Evolutionary conservation across 1,140 invertebrate species (phyloP).

Genomic region (Atta cephalotes): DNA sequence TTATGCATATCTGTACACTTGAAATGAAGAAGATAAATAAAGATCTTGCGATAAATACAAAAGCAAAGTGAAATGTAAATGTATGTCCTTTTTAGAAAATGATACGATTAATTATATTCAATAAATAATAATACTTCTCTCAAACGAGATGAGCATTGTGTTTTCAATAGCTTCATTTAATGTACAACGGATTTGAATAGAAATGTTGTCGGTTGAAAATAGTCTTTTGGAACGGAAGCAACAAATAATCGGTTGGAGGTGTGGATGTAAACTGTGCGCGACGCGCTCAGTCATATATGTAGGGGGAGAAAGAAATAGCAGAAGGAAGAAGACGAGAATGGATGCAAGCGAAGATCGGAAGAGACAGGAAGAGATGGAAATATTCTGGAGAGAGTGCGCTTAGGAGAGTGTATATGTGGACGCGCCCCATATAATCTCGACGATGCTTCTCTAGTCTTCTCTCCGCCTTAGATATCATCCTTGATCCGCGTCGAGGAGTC

Average conservation of each 20-base stretch:
- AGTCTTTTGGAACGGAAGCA: conserved; percentile 84
- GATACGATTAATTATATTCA: not conserved
- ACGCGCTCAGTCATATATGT: conserved; percentile 70
- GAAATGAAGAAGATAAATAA: not conserved
- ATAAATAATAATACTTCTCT: not conserved
- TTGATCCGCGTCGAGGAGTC: conserved; percentile 77
- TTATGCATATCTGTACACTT: not conserved
- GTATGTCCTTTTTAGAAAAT: not conserved
- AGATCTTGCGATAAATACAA: not conserved
- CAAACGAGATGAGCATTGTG: not conserved
- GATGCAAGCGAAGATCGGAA: conserved; percentile 17
- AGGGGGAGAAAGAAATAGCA: conserved; percentile 50
- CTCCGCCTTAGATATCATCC: conserved; percentile 81
- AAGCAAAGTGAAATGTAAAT: conserved; percentile 12
- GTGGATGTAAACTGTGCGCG: conserved; percentile 84
- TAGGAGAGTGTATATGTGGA: conserved; percentile 76
- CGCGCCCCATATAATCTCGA: conserved; percentile 85
- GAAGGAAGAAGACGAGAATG: conserved; percentile 46
- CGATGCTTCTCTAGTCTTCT: conserved; percentile 81
- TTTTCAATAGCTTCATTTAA: conserved; percentile 26
- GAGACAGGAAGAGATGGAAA: conserved; percentile 55
- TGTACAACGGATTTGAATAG: not conserved
- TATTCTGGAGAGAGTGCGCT: conserved; percentile 53
- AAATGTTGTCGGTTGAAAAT: conserved; percentile 78
- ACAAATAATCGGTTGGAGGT: conserved; percentile 85